Conservation (phyloP, 37 sponge, comb jelly and placozoan species). For the Ianthella basta region DNA sequence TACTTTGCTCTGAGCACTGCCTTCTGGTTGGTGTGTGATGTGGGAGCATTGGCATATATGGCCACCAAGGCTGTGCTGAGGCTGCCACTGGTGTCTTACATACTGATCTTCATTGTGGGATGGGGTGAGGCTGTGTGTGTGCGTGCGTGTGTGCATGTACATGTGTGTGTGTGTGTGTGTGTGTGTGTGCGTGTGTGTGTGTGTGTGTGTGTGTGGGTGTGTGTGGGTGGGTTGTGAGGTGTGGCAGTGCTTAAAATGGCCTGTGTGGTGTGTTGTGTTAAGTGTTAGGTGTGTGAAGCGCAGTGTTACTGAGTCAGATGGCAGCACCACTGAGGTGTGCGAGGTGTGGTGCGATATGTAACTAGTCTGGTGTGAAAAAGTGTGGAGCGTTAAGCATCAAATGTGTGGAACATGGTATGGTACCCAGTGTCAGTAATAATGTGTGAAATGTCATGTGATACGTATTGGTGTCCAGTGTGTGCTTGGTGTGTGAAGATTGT, state of each 20-base stretch:
- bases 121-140: neutral
- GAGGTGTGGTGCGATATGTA: too few relatives aligned
- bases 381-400: too few relatives aligned
- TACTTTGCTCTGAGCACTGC: slow-evolving; percentile 11
- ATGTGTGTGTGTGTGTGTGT: slow-evolving; percentile 17
- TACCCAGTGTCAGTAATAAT: too few relatives aligned
- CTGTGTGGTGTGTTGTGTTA: too few relatives aligned
- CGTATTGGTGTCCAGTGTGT: too few relatives aligned
- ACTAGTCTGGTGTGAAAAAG: too few relatives aligned
- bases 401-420: too few relatives aligned
- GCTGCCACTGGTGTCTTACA: neutral
- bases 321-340: too few relatives aligned
- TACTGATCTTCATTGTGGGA: slow-evolving; percentile 5
- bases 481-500: neutral
- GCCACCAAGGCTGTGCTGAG: neutral
- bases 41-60: neutral
- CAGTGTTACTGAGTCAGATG: neutral
- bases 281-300: neutral
- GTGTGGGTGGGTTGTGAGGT: slow-evolving; percentile 1
- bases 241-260: too few relatives aligned
- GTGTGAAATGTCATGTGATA: too few relatives aligned
- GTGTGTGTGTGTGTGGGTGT: slow-evolving; percentile 12
- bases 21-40: slow-evolving; percentile 26
- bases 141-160: neutral
- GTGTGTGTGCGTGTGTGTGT: slow-evolving; percentile 21